Base-by-base conservation (phyloP, 1,140 invertebrate species). In the Panagrolaimus sp. region DNA sequence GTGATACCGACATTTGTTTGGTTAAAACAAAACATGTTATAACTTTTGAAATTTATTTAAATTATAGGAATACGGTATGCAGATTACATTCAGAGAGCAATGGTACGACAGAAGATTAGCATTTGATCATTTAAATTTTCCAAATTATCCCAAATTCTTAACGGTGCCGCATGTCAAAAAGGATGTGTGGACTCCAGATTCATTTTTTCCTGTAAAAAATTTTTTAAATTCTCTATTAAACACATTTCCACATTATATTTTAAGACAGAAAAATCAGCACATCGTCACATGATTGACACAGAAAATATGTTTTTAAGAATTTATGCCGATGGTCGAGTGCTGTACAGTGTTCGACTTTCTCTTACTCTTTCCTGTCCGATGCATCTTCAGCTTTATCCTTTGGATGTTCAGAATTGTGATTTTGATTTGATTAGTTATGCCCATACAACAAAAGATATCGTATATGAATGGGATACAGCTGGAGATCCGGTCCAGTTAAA, bases 51-150 rank as follows among this genome's bases (percentile, higher is more conserved):
- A 69, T 74, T 74, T 71, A n/a, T 48, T 5, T 3, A 46, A 46
- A 14, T 63, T 76, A 26, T 17, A 73, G 72, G 72, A 73, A 71
- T 73, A 73, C 47, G 43, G 65, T n/a, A 78, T 76, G 24, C 92
- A 94, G 85, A 86, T 94, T 83, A 94, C 92, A 74, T 94, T 95
- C 86, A 88, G 92, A 84, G 92, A 94, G 85, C 91, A 94, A 86
- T 95, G 92, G 92, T 86, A 91, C 83, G 92, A 95, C 84, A 91
- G 93, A 83, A 87, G 92, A 79, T 88, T 95, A 48, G 89, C 89
- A 81, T 94, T 93, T 84, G 89, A 91, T 83, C 90, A 93, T 85
- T 90, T 90, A 76, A 88, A 88, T 45, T 43, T 46, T 17, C 47
- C 73, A n/a, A 43, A 45, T 43, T 24, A 63, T 15, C 75, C 75